Evolutionary conservation across 2,888 invertebrate species (phyloP), one percentile per base, ranked within the genome.

Genomic region (Cheilosia urbana): DNA sequence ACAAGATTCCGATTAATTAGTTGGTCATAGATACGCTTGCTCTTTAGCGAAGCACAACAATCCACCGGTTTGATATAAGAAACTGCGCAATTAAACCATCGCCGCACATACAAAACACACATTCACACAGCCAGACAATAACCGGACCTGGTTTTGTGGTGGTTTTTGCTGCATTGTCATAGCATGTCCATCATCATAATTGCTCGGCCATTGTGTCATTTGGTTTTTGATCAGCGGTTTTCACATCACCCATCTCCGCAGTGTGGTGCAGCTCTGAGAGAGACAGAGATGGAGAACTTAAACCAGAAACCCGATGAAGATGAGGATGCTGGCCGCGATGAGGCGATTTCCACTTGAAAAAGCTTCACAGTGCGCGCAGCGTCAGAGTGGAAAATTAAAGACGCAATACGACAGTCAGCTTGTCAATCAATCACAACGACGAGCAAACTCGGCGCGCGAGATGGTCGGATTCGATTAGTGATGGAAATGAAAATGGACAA

Each of bases 171-270:
- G 51, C 72, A 81, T 82, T 82, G 81, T 87, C 81, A 37, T 37
- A 81, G 77, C 85, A 73, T 85, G 82, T 77, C 77, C 73, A 73
- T 87, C 87, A 82, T 87, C 81, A 87, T 87, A 85, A 87, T 87
- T 87, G 81, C 87, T 87, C 87, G 85, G 87, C 87, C 85, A 87
- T 85, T 85, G 78, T 87, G 87, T 85, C 85, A 87, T 73, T 77
- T 87, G 76, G 87, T 72, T 77, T 37, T 73, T 87, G 85, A 77
- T 77, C 76, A 68, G 76, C 81, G 72, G 85, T 85, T 85, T 85
- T 72, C 81, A 66, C n/a, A 68, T 62, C n/a, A 68, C 40, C 49
- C 72, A 72, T 78, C 71, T 58, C 57, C 40, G 69, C 27, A 49
- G 51, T 57, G 30, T 2, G 9, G 11, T 34, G 15, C 40, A 5